Evolutionary conservation across 2,113 vertebrate species (phyloP).

Genomic region (Trichomycterus rosablanca): DNA sequence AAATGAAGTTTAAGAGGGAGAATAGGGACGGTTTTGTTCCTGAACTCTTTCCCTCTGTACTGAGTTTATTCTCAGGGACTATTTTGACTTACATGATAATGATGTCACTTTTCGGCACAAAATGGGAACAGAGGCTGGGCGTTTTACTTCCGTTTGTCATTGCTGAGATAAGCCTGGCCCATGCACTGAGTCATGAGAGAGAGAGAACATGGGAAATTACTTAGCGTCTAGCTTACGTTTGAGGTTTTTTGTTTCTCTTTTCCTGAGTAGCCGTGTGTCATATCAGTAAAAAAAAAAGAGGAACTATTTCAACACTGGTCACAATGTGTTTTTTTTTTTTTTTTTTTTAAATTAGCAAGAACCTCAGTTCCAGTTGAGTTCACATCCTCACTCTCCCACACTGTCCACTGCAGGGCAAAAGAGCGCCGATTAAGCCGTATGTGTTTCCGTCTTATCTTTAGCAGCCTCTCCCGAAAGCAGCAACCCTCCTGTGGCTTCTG

Average conservation of each 20-base stretch:
- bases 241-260: no score
- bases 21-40: no score
- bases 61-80: no score
- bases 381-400: no score
- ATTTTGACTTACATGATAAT: constrained; percentile 50
- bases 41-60: background rate
- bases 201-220: constrained; percentile 21
- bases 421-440: no score
- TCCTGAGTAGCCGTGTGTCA: no score
- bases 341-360: no score
- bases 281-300: background rate
- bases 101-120: constrained; percentile 49
- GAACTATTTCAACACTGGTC: background rate
- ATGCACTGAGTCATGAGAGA: no score
- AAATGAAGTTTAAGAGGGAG: no score
- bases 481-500: constrained; percentile 82
- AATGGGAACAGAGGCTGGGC: constrained; percentile 53
- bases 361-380: no score
- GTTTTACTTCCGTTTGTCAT: constrained; percentile 54
- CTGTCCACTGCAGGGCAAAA: no score
- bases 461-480: constrained; percentile 90
- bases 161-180: constrained; percentile 38
- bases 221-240: background rate
- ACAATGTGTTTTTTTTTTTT: no score
- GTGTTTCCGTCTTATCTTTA: constrained; percentile 17